Evolutionary conservation across 2,797 vertebrate genomes (phyloP).

Genomic region (Chaenodraco wilsoni): DNA sequence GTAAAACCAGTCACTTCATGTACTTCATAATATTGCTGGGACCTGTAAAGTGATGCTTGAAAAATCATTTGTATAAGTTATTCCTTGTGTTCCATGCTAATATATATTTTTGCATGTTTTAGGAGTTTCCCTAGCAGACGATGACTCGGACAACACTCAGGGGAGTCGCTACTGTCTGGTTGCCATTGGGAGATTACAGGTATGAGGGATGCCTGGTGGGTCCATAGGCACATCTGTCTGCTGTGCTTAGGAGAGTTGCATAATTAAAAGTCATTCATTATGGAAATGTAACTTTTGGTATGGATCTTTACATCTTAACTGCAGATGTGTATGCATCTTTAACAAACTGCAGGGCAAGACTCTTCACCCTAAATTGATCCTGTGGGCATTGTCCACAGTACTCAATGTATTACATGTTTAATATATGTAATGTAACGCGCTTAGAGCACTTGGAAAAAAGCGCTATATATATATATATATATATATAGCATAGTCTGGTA

Average conservation of each 20-base stretch:
- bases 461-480: too few relatives aligned
- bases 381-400: too few relatives aligned
- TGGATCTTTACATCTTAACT: background rate
- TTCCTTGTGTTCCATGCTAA: background rate
- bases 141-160: conserved; percentile 91
- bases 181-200: conserved; percentile 97
- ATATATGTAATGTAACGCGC: too few relatives aligned
- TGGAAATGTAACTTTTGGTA: background rate
- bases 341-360: background rate
- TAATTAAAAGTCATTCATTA: background rate
- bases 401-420: too few relatives aligned
- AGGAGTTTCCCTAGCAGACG: conserved; percentile 94
- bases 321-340: background rate
- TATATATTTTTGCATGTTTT: conserved; percentile 27
- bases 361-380: too few relatives aligned
- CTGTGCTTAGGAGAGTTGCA: background rate
- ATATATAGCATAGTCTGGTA: too few relatives aligned
- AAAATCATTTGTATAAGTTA: background rate
- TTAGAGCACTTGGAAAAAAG: too few relatives aligned
- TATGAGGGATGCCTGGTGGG: conserved; percentile 47
- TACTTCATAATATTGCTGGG: background rate
- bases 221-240: background rate
- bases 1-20: conserved; percentile 69
- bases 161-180: conserved; percentile 96
- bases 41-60: background rate